Conservation (phyloP, 2,113 vertebrate genomes). For the Cephalophus harveyi region DNA sequence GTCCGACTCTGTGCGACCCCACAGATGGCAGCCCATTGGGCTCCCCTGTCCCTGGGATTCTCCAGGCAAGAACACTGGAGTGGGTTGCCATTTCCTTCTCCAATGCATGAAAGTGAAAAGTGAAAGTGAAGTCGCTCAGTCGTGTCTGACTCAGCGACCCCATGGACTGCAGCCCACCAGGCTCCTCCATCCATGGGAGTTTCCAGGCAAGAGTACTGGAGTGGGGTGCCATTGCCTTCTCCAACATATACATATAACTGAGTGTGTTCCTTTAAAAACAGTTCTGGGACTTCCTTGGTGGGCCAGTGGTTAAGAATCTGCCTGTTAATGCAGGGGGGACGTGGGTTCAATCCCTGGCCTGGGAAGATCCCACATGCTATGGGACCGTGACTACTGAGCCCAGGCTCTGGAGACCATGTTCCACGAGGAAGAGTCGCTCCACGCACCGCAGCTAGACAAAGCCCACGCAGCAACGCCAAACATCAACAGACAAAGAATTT, state of each 20-base stretch:
- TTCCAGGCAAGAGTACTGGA: too few species aligned
- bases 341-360: not conserved
- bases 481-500: not conserved
- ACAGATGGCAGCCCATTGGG: too few species aligned
- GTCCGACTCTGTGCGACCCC: too few species aligned
- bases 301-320: not conserved
- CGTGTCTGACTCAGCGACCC: too few species aligned
- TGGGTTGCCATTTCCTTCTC: too few species aligned
- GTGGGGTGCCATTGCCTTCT: too few species aligned
- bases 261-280: not conserved
- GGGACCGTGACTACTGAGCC: accelerated
- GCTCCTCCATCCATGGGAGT: too few species aligned
- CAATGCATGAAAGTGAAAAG: too few species aligned
- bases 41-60: too few species aligned
- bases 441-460: not conserved
- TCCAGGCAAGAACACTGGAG: too few species aligned
- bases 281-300: not conserved
- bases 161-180: too few species aligned
- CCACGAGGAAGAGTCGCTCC: accelerated
- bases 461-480: not conserved
- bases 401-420: not conserved
- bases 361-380: not conserved
- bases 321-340: not conserved
- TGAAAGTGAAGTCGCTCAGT: too few species aligned
- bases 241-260: not conserved